phyloP scores from a whole-genome alignment of 1,140 invertebrate species.

The Watersipora subatra region DNA sequence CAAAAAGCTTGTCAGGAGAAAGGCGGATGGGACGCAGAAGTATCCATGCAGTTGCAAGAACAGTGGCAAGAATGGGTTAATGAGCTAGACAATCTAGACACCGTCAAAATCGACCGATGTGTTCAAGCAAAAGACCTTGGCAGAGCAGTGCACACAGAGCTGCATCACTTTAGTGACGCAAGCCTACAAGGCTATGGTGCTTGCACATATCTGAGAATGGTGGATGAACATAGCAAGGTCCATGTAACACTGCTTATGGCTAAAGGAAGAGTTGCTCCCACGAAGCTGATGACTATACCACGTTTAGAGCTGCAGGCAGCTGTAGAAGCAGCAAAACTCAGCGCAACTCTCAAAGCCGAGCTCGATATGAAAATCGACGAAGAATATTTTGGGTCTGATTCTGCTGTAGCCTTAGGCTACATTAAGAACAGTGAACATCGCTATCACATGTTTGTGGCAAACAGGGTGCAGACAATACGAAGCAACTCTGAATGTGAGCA shows the following conservation, averaged over 20 bases:
- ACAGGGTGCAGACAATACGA: no score
- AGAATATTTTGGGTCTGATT: no score
- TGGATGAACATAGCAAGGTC: background rate
- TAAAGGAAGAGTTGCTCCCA: background rate
- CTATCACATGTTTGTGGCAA: no score
- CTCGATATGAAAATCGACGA: no score
- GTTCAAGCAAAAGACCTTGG: background rate
- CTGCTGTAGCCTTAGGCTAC: no score
- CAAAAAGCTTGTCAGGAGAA: background rate
- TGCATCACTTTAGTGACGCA: slow-evolving; percentile 2
- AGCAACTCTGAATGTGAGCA: no score
- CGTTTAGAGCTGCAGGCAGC: no score
- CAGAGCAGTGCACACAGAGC: background rate
- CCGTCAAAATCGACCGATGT: background rate
- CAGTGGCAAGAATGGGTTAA: background rate
- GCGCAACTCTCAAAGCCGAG: no score
- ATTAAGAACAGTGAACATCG: no score
- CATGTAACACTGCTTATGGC: background rate
- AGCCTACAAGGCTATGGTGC: background rate
- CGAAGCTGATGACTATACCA: background rate
- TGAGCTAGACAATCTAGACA: background rate
- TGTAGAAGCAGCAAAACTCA: no score
- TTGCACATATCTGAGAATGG: background rate
- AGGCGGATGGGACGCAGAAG: background rate
- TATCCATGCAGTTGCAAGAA: background rate